phyloP scores from a whole-genome alignment of 1,140 invertebrate species.

The Drosophila malerkotliana region DNA sequence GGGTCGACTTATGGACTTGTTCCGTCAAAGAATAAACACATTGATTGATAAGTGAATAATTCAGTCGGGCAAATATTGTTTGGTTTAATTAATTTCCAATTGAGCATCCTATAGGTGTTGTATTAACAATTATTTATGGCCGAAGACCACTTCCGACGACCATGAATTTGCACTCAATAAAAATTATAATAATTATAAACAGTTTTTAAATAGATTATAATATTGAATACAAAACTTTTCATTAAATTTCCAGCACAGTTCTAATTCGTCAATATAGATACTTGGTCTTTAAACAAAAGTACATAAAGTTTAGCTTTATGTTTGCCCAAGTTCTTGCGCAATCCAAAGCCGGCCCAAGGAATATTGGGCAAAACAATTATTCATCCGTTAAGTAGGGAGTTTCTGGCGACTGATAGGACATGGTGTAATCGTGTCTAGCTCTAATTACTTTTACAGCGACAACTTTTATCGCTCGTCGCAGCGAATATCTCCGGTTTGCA shows the following conservation, averaged over 20 bases:
- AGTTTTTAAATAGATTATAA: background rate
- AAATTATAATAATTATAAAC: constrained; percentile 5
- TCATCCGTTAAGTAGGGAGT: constrained; percentile 40
- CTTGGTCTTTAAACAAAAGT: background rate
- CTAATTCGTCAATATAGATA: background rate
- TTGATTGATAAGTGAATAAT: constrained; percentile 67
- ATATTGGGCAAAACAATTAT: constrained; percentile 32
- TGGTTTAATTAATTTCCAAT: constrained; percentile 48
- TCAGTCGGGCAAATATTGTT: constrained; percentile 44
- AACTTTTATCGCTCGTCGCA: constrained; percentile 55
- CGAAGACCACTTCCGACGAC: background rate
- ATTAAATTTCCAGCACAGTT: background rate
- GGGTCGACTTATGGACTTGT: constrained; percentile 45
- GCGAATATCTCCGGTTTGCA: constrained; percentile 44
- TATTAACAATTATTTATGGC: constrained; percentile 22
- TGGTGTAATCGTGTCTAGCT: constrained; percentile 49
- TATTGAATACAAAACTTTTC: no score
- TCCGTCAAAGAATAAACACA: constrained; percentile 54
- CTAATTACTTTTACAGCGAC: constrained; percentile 55
- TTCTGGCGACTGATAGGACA: constrained; percentile 22
- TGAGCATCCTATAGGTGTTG: constrained; percentile 6
- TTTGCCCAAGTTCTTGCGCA: background rate
- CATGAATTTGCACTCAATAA: background rate
- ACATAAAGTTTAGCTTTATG: background rate
- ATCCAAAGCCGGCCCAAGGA: background rate